Percentiles rank a stretch among this genome's conserved stretches.
phyloP scores from a whole-genome alignment of 2,797 vertebrate species.

The Enteromius unitaeniatus region DNA sequence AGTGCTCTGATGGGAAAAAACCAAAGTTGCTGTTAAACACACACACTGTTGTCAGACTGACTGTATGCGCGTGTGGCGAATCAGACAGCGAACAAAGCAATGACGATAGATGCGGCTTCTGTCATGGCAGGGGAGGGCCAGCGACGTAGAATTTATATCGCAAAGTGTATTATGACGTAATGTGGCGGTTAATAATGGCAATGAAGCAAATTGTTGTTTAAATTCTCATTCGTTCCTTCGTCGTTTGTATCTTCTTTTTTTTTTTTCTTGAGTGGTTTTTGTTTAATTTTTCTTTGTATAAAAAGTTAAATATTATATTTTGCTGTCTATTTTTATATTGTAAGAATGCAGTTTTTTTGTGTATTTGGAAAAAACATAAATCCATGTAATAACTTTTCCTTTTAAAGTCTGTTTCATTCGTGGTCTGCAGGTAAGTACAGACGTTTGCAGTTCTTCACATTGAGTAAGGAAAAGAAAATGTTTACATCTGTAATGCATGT shows the following conservation, averaged over 20 bases:
- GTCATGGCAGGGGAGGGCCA: conserved; percentile 17
- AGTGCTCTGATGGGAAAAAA: not conserved
- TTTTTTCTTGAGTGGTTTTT: conserved; percentile 6
- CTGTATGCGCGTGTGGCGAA: conserved; percentile 55
- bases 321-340: not conserved
- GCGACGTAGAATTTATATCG: conserved; percentile 45
- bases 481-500: conserved; percentile 9
- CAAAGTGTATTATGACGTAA: conserved; percentile 50
- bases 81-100: conserved; percentile 43
- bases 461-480: not conserved
- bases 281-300: conserved; percentile 59
- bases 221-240: conserved; percentile 39
- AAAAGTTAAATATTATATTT: not conserved
- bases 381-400: conserved; percentile 6
- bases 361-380: conserved; percentile 9
- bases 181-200: conserved; percentile 30
- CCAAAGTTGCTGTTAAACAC: not conserved
- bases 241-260: conserved; percentile 49
- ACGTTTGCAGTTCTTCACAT: not conserved
- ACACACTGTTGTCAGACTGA: conserved; percentile 45
- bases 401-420: conserved; percentile 12
- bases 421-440: conserved; percentile 48
- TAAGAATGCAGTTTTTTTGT: not conserved
- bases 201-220: conserved; percentile 16
- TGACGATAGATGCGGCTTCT: conserved; percentile 35